Evolutionary conservation across 2,888 invertebrate genomes (phyloP), one percentile per base, ranked within the genome.

Genomic region (Drosophila borealis): DNA sequence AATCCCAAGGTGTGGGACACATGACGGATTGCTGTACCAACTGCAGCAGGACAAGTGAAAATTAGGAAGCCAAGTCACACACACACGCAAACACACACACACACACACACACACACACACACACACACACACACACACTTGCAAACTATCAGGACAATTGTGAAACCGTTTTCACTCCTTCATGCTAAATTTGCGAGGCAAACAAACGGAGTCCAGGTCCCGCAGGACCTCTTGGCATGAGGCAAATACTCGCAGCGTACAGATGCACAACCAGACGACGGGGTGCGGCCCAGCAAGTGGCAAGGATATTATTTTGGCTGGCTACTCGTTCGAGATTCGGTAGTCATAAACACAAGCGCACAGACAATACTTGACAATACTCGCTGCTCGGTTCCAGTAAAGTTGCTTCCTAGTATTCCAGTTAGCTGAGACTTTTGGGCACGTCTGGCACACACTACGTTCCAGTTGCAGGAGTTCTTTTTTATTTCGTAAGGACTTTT

Each of bases 91-190:
- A 46, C n/a, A 56, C 46, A 62, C 51, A 64, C 48, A 51, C 44
- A 53, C 33, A n/a, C 25, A 21, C 39, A n/a, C 13, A 46, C 19
- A 39, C 21, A 17, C n/a, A 45, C 36, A 39, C 21, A 41, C 2
- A 25, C 48, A 46, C n/a, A 56, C 46, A 62, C 51, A 64, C 48
- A 51, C 44, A 53, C 33, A n/a, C 25, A 21, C 39, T 59, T 34
- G 46, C 10, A 25, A 21, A 17, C 17, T n/a, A 46, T 19, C 17
- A 34, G 49, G 63, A 63, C 68, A 76, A 74, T 79, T 81, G 89
- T 71, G 74, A 80, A 73, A 78, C 73, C 61, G 75, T 85, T 85
- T 86, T 89, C 88, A 82, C 86, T 89, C 86, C 86, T 86, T 89
- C 88, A 89, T 89, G 86, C 83, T 88, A 89, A 88, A 87, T 89